Conservation (phyloP, 2,797 vertebrate genomes). For the Anguilla anguilla region DNA sequence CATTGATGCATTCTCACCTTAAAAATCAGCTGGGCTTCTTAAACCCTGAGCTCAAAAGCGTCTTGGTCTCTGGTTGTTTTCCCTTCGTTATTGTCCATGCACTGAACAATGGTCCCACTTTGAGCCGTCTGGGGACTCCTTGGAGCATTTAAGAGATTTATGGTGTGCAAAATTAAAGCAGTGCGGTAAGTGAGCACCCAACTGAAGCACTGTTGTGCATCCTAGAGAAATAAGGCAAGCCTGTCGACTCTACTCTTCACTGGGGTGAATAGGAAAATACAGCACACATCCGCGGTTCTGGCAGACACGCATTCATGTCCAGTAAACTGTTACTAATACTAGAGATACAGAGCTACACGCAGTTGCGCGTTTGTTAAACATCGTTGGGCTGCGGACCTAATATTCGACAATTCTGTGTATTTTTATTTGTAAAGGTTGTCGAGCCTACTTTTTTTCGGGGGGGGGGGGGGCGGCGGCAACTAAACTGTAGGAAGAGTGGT, state of each 20-base stretch:
- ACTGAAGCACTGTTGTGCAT: neutral
- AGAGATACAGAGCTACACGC: constrained; percentile 4
- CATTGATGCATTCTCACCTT: neutral
- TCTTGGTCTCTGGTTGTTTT: neutral
- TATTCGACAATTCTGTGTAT: neutral
- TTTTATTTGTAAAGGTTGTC: neutral
- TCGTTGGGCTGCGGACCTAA: neutral
- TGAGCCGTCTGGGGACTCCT: neutral
- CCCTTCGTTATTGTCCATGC: neutral
- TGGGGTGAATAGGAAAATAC: neutral
- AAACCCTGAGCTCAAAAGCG: neutral
- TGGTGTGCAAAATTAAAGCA: neutral
- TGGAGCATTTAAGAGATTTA: neutral
- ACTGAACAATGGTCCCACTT: neutral
- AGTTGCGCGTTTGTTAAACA: neutral
- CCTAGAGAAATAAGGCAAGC: neutral
- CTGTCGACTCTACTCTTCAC: neutral
- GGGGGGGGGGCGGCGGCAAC: neutral
- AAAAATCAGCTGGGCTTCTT: neutral
- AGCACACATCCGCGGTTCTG: neutral
- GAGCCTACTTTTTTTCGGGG: neutral
- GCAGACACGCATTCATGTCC: neutral
- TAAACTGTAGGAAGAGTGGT: neutral
- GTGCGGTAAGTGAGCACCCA: neutral
- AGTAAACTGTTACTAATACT: neutral